Conservation (phyloP, 2,888 invertebrate genomes). For the Panopea generosa region DNA sequence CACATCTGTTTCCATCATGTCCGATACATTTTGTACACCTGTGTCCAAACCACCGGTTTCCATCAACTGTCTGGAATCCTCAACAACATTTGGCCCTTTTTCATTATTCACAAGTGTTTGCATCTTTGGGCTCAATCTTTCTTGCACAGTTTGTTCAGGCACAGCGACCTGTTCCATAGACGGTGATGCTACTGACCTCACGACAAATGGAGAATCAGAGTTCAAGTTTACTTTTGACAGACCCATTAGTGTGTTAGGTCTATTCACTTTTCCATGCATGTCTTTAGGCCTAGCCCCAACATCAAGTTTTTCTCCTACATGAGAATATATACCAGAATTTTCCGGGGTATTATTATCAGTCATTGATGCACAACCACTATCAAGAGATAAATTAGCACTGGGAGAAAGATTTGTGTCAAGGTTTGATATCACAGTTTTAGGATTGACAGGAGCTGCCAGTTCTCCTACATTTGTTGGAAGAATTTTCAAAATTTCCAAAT, state of each 20-base stretch:
- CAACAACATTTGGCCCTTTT: slow-evolving; percentile 8
- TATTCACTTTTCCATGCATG: slow-evolving; percentile 66
- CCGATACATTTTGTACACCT: neutral
- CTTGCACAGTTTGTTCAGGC: slow-evolving; percentile 3
- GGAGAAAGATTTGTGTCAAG: slow-evolving; percentile 45
- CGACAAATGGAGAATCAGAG: slow-evolving; percentile 44
- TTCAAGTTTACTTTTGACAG: slow-evolving; percentile 74
- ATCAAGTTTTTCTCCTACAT: slow-evolving; percentile 14
- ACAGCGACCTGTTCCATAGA: slow-evolving; percentile 5
- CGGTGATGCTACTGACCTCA: slow-evolving; percentile 36
- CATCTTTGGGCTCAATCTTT: slow-evolving; percentile 6
- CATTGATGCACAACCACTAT: slow-evolving; percentile 54
- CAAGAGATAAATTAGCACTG: slow-evolving; percentile 41
- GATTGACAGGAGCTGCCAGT: slow-evolving; percentile 10
- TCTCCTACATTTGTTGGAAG: slow-evolving; percentile 15
- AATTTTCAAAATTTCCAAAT: slow-evolving; percentile 29
- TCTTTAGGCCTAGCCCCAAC: slow-evolving; percentile 78
- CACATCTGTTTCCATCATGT: neutral
- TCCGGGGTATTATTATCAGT: slow-evolving; percentile 29
- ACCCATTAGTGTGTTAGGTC: slow-evolving; percentile 78
- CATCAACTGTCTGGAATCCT: slow-evolving; percentile 49
- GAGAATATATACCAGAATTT: slow-evolving; percentile 11
- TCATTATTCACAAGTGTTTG: slow-evolving; percentile 16
- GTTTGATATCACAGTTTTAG: slow-evolving; percentile 41
- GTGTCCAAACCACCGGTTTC: too few relatives aligned